Conservation (phyloP, 23 tunicate genomes). For the Botrylloides violaceus region DNA sequence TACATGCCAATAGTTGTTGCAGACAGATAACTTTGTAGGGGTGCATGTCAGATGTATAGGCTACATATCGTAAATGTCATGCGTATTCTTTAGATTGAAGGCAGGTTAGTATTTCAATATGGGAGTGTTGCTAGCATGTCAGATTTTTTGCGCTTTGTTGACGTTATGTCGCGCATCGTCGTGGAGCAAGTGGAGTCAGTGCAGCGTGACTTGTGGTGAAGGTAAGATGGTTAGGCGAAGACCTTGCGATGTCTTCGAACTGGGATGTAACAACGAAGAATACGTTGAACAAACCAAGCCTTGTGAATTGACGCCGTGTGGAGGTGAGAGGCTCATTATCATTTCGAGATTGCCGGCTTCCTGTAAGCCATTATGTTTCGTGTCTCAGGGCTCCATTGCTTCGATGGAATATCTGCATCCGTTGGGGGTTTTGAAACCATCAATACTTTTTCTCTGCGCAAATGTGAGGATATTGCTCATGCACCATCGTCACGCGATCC, state of each 20-base stretch:
- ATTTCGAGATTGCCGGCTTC: no score
- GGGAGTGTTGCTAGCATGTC: no score
- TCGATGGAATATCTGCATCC: constrained; percentile 22
- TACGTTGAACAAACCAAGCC: constrained; percentile 11
- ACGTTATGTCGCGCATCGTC: no score
- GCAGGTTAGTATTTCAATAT: no score
- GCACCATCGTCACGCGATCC: constrained; percentile 7
- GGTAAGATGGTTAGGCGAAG: constrained; percentile 2
- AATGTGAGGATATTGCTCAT: constrained; percentile 14
- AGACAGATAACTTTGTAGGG: no score
- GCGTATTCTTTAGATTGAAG: no score
- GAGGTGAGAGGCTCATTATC: constrained; percentile 12
- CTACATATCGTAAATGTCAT: no score
- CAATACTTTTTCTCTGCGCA: constrained; percentile 1
- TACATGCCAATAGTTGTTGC: no score
- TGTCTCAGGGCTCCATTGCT: constrained; percentile 28
- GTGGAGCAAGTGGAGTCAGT: constrained; percentile 6
- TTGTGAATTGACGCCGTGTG: constrained; percentile 12
- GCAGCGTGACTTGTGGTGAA: constrained; percentile 17
- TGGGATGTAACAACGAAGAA: constrained; percentile 4
- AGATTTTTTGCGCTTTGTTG: no score
- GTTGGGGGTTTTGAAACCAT: constrained; percentile 20
- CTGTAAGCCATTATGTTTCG: no score
- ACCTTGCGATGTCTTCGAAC: constrained; percentile 15
- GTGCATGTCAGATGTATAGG: no score